phyloP scores from a whole-genome alignment of 2,888 invertebrate genomes.

The Leptinotarsa juncta region DNA sequence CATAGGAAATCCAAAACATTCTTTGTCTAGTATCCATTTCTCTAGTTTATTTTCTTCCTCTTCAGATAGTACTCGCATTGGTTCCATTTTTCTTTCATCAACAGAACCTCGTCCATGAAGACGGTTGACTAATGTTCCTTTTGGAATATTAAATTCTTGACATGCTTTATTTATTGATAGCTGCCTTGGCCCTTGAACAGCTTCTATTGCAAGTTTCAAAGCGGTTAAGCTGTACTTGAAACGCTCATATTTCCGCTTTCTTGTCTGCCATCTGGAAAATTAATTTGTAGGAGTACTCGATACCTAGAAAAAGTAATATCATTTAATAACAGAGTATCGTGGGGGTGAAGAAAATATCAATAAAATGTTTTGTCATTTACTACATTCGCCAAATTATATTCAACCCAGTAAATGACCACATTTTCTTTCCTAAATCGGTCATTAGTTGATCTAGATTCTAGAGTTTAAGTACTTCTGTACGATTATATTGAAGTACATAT shows the following conservation, averaged over 20 bases:
- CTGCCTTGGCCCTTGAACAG: slow-evolving; percentile 9
- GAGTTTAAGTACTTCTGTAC: background rate
- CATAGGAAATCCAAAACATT: background rate
- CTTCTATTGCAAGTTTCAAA: slow-evolving; percentile 2
- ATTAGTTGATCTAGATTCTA: background rate
- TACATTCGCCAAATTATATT: slow-evolving; percentile 1
- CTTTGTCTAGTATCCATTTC: slow-evolving; percentile 15
- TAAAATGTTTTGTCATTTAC: slow-evolving; percentile 4
- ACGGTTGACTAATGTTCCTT: background rate
- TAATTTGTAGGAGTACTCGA: background rate
- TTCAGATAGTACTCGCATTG: background rate
- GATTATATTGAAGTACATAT: background rate
- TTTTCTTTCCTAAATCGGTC: background rate
- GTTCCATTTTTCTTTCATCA: background rate
- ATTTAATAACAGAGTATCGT: background rate
- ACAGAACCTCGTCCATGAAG: slow-evolving; percentile 2
- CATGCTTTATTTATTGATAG: slow-evolving; percentile 3
- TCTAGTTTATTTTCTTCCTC: slow-evolving; percentile 10
- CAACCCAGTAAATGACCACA: background rate
- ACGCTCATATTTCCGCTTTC: slow-evolving; percentile 7
- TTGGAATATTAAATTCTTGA: slow-evolving; percentile 1
- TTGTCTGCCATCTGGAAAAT: background rate
- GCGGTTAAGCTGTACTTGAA: slow-evolving; percentile 10
- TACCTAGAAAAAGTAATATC: background rate
- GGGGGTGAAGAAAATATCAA: background rate